A percentile compares a stretch with the other conserved stretches of the same genome.
phyloP scores from a whole-genome alignment of 2,888 invertebrate genomes.

The Orthosia incerta region DNA sequence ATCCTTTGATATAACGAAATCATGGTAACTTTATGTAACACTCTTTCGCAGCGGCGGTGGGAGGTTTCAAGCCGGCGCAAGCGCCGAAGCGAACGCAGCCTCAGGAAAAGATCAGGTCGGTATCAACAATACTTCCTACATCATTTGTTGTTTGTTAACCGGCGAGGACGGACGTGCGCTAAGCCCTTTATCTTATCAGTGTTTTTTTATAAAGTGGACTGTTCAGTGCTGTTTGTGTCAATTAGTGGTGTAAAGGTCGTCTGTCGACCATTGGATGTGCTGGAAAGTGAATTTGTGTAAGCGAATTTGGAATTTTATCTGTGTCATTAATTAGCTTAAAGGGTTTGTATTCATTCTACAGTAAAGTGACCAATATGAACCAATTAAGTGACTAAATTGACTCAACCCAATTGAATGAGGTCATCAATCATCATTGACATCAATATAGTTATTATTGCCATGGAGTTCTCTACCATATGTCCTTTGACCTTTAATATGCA shows the following conservation, averaged over 20 bases:
- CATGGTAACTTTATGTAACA: conserved; percentile 84
- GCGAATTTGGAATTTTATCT: conserved; percentile 9
- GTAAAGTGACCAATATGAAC: neutral
- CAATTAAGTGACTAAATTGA: too few relatives aligned
- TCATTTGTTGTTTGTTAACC: conserved; percentile 80
- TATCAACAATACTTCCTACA: conserved; percentile 79
- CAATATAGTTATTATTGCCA: neutral
- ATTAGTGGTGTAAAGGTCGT: conserved; percentile 58
- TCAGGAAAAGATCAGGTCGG: conserved; percentile 87
- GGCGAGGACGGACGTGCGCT: conserved; percentile 75
- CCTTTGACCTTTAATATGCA: conserved; percentile 6
- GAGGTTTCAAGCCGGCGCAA: conserved; percentile 84
- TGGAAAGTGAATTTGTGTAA: conserved; percentile 67
- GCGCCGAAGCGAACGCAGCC: conserved; percentile 81
- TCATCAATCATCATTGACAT: conserved; percentile 36
- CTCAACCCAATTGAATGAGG: conserved; percentile 18
- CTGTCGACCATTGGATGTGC: conserved; percentile 64
- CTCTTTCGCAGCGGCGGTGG: conserved; percentile 85
- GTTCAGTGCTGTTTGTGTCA: conserved; percentile 60
- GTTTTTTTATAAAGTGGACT: conserved; percentile 52
- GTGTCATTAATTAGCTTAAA: neutral
- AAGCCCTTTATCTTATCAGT: conserved; percentile 64
- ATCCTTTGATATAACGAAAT: conserved; percentile 62
- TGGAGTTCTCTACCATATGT: neutral
- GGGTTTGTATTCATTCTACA: conserved; percentile 28